These are phyloP conservation scores for Cyphomyrus discorhynchus DNA, from an alignment of 2,113 vertebrate species.

Conservation along the genomic window DNA sequence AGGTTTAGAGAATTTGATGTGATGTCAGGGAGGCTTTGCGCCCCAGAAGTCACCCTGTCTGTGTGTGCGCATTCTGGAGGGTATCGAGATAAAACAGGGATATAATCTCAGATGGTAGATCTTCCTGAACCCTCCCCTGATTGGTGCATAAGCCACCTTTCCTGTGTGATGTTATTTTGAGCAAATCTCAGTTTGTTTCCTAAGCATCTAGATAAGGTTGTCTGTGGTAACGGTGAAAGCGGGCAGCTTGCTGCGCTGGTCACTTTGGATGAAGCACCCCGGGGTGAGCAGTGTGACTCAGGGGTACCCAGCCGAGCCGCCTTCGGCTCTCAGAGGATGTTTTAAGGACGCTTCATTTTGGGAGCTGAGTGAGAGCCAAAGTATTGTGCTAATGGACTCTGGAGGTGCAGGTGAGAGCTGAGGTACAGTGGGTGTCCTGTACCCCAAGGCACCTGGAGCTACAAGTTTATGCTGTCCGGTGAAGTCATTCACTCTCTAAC, in stretches of 20 bases:
- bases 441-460: neutral
- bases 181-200: neutral
- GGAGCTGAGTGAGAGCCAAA: neutral
- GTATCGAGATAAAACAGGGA: neutral
- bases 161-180: neutral
- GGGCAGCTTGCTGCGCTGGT: neutral
- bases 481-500: neutral
- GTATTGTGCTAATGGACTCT: neutral
- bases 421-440: neutral
- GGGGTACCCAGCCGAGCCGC: neutral
- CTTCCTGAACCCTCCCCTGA: neutral
- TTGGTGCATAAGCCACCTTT: neutral
- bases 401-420: neutral
- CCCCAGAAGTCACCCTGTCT: neutral
- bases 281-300: neutral
- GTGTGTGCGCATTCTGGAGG: neutral
- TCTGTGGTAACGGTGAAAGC: neutral
- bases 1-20: neutral
- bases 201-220: neutral
- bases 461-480: neutral
- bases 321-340: neutral
- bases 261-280: neutral
- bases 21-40: neutral
- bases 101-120: neutral
- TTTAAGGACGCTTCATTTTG: neutral